Base-by-base conservation (phyloP, 2,113 vertebrate species). In the Turnix velox region DNA sequence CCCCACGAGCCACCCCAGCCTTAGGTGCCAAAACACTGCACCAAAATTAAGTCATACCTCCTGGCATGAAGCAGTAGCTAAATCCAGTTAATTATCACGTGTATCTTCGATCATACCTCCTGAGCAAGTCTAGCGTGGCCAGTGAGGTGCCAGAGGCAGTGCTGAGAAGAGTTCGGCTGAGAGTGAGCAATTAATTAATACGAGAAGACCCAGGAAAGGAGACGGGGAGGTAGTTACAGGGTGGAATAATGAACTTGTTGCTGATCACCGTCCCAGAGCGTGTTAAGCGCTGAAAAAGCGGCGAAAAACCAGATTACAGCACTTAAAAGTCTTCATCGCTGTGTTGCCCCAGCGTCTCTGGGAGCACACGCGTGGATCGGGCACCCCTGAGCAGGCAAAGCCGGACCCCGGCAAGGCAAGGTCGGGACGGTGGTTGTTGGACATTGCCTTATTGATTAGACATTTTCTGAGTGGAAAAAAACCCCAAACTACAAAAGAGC, bases 41-140 rank as follows among this genome's bases (percentile, higher is more conserved):
- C 48, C 2, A 31, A 67, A 76, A 86, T 74, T 23, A 74, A 86
- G 49, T 59, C 79, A 61, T 54, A 46, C 46, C 33, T 75, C 46
- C 51, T 63, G 90, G 79, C 73, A 86, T 14, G 92, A 88, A 84
- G 73, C 86, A 48, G 72, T 48, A 51, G 65, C 88, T 91, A 76
- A 85, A 73, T 52, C 31, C 55, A 51, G 75, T 35, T 57, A 67
- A 57, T 65, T 12, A 43, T 17, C 49, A 20, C 3, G 4, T 14
- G 24, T 71, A 13, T 24, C 49, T 79, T 79, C 28, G 69, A 48
- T 62, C 75, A 43, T 17, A 33, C 51, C 81, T 79, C 48, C 35
- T 18, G 63, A 49, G 11, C 40, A 69, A 39, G 71, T 51, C 27
- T 65, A 9, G 49, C 2, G 27, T 7, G 63, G 45, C 14, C 6